phyloP scores from a whole-genome alignment of 2,797 vertebrate genomes.

The Falco cherrug region DNA sequence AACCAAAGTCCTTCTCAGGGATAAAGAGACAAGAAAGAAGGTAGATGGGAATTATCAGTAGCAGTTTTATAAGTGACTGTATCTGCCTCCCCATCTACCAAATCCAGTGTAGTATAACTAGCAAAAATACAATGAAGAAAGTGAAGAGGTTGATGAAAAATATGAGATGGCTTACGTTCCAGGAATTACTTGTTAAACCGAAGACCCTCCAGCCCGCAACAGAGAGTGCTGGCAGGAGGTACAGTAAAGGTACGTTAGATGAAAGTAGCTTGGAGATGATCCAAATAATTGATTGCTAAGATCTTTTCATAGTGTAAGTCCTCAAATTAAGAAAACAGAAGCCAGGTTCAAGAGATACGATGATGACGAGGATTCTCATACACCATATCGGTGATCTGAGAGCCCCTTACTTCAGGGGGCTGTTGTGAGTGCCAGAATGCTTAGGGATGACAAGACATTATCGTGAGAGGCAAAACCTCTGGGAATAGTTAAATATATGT shows the following conservation, averaged over 20 bases:
- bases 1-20: not conserved
- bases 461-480: not conserved
- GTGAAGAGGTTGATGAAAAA: not conserved
- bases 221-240: not conserved
- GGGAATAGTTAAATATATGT: not conserved
- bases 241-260: not conserved
- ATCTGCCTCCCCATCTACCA: not conserved
- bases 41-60: not conserved
- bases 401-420: not conserved
- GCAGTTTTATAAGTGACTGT: not conserved
- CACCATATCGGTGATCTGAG: not conserved
- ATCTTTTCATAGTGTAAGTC: not conserved
- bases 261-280: not conserved
- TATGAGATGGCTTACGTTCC: not conserved
- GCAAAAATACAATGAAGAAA: not conserved
- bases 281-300: not conserved
- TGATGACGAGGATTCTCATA: not conserved
- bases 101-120: fast-evolving
- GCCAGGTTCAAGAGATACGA: not conserved
- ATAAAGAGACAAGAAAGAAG: not conserved
- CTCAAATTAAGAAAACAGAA: not conserved
- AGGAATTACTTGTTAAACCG: not conserved
- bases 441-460: not conserved
- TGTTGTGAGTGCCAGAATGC: not conserved
- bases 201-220: not conserved